Conservation (phyloP, 2,888 invertebrate species). For the Podotricha telesiphe region DNA sequence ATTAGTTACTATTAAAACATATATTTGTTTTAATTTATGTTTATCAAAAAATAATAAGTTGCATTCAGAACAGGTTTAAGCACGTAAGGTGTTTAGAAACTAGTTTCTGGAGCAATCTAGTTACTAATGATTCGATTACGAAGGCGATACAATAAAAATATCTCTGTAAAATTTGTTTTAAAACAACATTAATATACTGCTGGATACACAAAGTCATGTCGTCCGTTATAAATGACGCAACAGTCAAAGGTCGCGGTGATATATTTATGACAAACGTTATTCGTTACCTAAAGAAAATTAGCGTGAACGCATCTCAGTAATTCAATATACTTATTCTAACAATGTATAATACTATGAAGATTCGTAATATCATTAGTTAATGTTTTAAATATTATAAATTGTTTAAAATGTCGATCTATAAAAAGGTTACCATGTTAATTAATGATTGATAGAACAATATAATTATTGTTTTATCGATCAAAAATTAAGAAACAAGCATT, state of each 20-base stretch:
- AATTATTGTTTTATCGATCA: not conserved
- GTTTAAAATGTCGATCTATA: no score
- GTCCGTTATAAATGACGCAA: constrained; percentile 31
- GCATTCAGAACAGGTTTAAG: constrained; percentile 32
- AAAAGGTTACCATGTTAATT: no score
- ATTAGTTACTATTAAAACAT: not conserved
- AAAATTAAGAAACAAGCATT: no score
- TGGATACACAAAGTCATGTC: constrained; percentile 11
- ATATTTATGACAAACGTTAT: constrained; percentile 50
- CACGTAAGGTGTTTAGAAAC: constrained; percentile 31
- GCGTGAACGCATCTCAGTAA: constrained; percentile 59
- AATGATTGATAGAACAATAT: no score
- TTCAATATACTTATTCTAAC: not conserved
- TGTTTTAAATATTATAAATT: no score
- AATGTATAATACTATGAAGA: not conserved
- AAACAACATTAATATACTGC: constrained; percentile 2
- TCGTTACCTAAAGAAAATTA: constrained; percentile 71
- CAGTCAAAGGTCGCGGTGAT: constrained; percentile 30
- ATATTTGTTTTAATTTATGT: constrained; percentile 23
- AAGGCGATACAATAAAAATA: constrained; percentile 13
- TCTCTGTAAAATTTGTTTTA: constrained; percentile 23
- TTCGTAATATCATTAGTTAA: not conserved
- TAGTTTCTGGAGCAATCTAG: constrained; percentile 32
- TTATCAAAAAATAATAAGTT: constrained; percentile 29
- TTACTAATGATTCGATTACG: constrained; percentile 24